Base-by-base conservation (phyloP, 2,113 vertebrate genomes). In the Triplophysa dalaica region DNA sequence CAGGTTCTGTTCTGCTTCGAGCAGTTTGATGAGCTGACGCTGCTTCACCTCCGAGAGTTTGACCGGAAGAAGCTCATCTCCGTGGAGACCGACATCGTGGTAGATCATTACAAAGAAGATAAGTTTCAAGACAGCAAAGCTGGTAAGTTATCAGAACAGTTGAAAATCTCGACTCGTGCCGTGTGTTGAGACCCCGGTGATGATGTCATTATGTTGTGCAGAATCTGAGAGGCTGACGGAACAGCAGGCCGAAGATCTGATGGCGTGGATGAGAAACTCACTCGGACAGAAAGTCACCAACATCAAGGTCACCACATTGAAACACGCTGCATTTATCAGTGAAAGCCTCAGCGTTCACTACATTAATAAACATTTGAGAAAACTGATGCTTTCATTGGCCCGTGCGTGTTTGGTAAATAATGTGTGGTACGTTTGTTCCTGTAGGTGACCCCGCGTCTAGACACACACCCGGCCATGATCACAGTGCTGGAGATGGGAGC, bases 1-100 rank as follows among this genome's bases (percentile, higher is more conserved):
- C 88, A 99, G 98, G 98, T 99, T 60, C 94, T 99, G 63, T 98
- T 98, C 91, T 99, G 98, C 91, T 99, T 95, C 0, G 97, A 99
- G 91, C 97, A 98, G 87, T 99, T 98, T 50, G 98, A 99, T 58
- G 98, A 99, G 88, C 93, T 99, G 61, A 97, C 97, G 0, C 89
- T 99, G 82, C 87, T 99, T 60, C 98, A 99, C 85, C 93, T 99
- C 17, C 85, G 95, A 12, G 95, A 98, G 87, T 99, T 99, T 48
- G 96, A 98, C 87, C 95, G 93, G 89, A 99, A 98, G 91, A 95
- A 97, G 89, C 91, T 99, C 70, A 95, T 99, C 87, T 99, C 98
- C 0, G 96, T 95, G 68, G 98, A 99, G 87, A 99, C 97, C 0
- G 98, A 99, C 90, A 99, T 99, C 0, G 97, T 98, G 6, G 94